Percentiles rank a stretch among this genome's conserved stretches.
Evolutionary conservation across 2,113 vertebrate species (phyloP).

Genomic region (Corythornis madagascariensis): DNA sequence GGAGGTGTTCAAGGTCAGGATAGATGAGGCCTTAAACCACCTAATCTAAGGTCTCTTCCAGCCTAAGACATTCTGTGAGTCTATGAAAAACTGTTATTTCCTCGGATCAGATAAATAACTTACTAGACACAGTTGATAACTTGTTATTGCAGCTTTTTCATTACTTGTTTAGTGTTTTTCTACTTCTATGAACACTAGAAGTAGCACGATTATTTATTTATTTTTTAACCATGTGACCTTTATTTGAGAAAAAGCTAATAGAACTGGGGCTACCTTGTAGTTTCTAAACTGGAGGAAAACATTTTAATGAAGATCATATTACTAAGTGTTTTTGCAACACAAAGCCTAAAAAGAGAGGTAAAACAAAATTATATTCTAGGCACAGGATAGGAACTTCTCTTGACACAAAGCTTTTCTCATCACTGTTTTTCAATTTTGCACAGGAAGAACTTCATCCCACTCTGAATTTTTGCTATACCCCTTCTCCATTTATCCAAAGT

Average conservation of each 20-base stretch:
- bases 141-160: constrained; percentile 28
- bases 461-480: neutral
- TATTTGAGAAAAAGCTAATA: neutral
- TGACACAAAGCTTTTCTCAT: neutral
- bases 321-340: neutral
- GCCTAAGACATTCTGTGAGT: too few species aligned
- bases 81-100: neutral
- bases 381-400: neutral
- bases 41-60: too few species aligned
- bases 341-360: neutral
- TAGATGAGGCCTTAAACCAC: too few species aligned
- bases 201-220: neutral
- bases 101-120: constrained; percentile 36
- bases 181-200: neutral
- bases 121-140: constrained; percentile 31
- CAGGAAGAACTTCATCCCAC: neutral
- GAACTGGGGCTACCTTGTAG: neutral
- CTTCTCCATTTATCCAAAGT: neutral
- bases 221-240: neutral
- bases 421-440: neutral
- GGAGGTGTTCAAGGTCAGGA: too few species aligned
- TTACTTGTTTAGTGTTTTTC: neutral
- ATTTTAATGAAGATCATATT: neutral
- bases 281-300: constrained; percentile 4
- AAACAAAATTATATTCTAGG: neutral